These are phyloP conservation scores for Pungitius pungitius DNA, from an alignment of 2,113 vertebrate genomes.

Conservation along the genomic window DNA sequence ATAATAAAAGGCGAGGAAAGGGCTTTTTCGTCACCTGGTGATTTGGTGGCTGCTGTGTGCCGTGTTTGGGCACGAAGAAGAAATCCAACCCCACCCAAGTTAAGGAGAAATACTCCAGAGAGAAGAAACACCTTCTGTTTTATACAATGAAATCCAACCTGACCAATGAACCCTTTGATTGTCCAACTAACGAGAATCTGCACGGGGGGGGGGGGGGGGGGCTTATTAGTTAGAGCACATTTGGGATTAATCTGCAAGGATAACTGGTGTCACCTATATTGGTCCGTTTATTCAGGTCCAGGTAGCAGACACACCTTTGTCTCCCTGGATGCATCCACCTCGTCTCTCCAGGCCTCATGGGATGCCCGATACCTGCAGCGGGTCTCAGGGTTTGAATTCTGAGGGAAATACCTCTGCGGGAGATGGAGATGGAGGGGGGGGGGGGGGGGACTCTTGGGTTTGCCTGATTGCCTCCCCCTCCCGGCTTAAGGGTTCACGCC, in stretches of 20 bases:
- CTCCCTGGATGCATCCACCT: too few relatives aligned
- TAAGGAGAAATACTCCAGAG: too few relatives aligned
- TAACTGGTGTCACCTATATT: not conserved
- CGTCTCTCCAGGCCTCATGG: not conserved
- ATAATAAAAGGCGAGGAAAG: too few relatives aligned
- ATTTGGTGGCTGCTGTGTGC: too few relatives aligned
- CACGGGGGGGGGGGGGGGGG: not conserved
- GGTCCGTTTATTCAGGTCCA: not conserved
- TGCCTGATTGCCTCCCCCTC: not conserved
- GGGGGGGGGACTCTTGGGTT: not conserved
- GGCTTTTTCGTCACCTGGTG: too few relatives aligned
- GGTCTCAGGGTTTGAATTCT: not conserved
- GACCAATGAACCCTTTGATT: too few relatives aligned
- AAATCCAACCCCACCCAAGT: too few relatives aligned
- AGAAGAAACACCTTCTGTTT: too few relatives aligned
- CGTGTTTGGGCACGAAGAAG: too few relatives aligned
- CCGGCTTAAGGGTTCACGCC: not conserved
- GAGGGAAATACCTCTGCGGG: not conserved
- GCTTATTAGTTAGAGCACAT: not conserved
- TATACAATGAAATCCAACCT: too few relatives aligned
- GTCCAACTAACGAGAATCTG: not conserved
- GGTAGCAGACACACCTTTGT: not conserved
- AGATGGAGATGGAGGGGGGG: not conserved
- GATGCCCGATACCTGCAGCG: not conserved
- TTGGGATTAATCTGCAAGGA: not conserved